Evolutionary conservation across 2,888 invertebrate genomes (phyloP).

Genomic region (Omphaloscelis lunosa): DNA sequence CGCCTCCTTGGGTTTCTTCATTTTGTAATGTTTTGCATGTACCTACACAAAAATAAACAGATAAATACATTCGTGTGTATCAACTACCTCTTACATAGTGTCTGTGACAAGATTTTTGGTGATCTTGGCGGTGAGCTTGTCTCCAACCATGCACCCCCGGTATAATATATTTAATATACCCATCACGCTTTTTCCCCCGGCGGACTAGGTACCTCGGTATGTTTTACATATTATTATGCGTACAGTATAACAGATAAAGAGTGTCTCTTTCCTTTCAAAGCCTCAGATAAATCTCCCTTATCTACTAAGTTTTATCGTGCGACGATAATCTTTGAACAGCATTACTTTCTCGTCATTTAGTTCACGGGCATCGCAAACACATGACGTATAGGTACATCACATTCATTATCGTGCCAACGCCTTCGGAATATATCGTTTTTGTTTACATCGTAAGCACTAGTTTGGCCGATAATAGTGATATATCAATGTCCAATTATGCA

Average conservation of each 20-base stretch:
- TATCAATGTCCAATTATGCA: constrained; percentile 32
- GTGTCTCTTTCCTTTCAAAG: not conserved
- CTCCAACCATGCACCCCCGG: not conserved
- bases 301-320: constrained; percentile 26
- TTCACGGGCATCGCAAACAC: constrained; percentile 34
- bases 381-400: constrained; percentile 31
- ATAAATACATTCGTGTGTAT: too few relatives aligned
- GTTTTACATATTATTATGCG: not conserved
- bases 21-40: not conserved
- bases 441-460: constrained; percentile 22
- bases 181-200: not conserved
- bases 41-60: too few relatives aligned
- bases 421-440: constrained; percentile 38
- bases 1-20: not conserved
- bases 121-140: not conserved
- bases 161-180: not conserved
- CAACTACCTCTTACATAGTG: not conserved
- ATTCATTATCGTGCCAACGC: constrained; percentile 45
- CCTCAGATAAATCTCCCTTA: constrained; percentile 3
- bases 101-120: not conserved
- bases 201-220: not conserved
- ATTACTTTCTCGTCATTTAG: constrained; percentile 32
- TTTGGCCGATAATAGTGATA: too few relatives aligned
- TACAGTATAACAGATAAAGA: not conserved
- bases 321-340: constrained; percentile 23